Evolutionary conservation across 2,797 vertebrate species (phyloP), one percentile per base, ranked within the genome.

Genomic region (Sebastiscus tertius): DNA sequence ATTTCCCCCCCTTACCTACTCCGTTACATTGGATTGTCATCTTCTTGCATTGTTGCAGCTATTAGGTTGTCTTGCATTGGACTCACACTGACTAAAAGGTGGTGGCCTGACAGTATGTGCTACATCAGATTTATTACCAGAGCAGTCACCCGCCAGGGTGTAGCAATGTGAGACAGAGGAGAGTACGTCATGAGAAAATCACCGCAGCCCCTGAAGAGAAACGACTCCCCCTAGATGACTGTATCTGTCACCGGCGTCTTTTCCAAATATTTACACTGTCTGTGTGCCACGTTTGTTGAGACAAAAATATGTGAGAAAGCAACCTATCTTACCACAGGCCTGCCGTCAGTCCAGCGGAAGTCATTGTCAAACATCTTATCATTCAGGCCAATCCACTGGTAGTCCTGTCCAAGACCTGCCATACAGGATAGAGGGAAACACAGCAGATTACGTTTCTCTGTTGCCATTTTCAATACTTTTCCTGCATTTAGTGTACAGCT

Each of bases 351-450:
- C 99, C 99, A 99, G 26, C 97, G 98, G 95, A 99, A 99, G 93
- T 99, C 99, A 22, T 94, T 97, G 91, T 99, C 97, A 94, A 97
- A 99, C 98, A 99, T 97, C 94, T 99, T 99, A 96, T 99, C 99
- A 74, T 98, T 99, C 80, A 99, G 95, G 66, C 98, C 99, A 63
- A 99, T 98, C 99, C 99, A 99, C 90, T 99, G 99, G 87, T 99
- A 99, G 90, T 99, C 98, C 81, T 98, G 97, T 70, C 98, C 98
- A 89, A 99, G 95, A 87, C 97, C 99, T 99, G 92, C 22, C 66
- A 89, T 22, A 29, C 18, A 77, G 56, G 55, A 67, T 12, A 85
- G 26, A 82, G 82, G 46, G 70, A 95, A 90, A 70, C 80, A 93
- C 67, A 87, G 39, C 36, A 76, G 63, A 83, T 88, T 79, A 75